Percentiles rank a stretch among this genome's conserved stretches.
phyloP scores from a whole-genome alignment of 2,113 vertebrate genomes.

The Bettongia penicillata region DNA sequence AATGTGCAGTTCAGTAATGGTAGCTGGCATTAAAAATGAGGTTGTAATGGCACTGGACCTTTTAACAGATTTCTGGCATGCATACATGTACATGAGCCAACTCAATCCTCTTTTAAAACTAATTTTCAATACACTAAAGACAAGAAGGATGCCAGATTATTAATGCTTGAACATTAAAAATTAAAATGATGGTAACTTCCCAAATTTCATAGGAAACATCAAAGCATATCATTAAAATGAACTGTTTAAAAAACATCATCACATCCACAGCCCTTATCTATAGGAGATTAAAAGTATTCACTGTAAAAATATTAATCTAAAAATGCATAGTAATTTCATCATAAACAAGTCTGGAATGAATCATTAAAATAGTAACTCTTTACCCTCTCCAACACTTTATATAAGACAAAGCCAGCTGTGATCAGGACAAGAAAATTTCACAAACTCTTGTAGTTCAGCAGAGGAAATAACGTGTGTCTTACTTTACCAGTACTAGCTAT shows the following conservation, averaged over 20 bases:
- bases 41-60: slow-evolving; percentile 41
- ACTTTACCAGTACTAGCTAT: not conserved
- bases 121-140: slow-evolving; percentile 60
- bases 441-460: not conserved
- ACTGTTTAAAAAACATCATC: not conserved
- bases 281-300: slow-evolving; percentile 21
- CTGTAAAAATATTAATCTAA: slow-evolving; percentile 20
- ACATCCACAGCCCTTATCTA: slow-evolving; percentile 26
- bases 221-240: not conserved
- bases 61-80: slow-evolving; percentile 56
- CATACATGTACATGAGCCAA: slow-evolving; percentile 58
- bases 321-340: slow-evolving; percentile 7
- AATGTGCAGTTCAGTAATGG: slow-evolving; percentile 48
- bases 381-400: slow-evolving; percentile 11
- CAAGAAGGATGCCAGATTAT: slow-evolving; percentile 50
- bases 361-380: slow-evolving; percentile 39
- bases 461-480: not conserved
- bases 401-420: not conserved
- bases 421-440: not conserved
- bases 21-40: slow-evolving; percentile 57
- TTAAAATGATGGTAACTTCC: slow-evolving; percentile 35
- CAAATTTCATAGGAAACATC: slow-evolving; percentile 55
- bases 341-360: slow-evolving; percentile 24
- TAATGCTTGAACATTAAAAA: slow-evolving; percentile 25
- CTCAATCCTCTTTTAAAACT: slow-evolving; percentile 65